These are phyloP conservation scores for Belgica antarctica DNA, from an alignment of 2,888 invertebrate species.

Conservation along the genomic window DNA sequence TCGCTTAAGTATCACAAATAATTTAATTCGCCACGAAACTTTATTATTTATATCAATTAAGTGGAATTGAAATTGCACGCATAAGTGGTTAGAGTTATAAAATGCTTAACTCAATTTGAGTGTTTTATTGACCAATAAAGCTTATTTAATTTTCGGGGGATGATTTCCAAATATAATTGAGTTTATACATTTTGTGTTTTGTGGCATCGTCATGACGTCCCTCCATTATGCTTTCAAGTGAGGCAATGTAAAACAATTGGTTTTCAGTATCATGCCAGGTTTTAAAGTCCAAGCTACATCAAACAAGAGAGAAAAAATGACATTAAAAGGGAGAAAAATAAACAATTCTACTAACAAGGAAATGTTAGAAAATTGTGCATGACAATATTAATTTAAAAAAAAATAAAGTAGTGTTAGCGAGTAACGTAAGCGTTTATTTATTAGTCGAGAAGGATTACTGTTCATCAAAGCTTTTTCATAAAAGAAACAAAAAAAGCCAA, in stretches of 20 bases:
- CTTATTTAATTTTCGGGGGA: too few species aligned
- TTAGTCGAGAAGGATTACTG: neutral
- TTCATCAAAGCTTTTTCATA: neutral
- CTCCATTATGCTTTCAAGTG: too few species aligned
- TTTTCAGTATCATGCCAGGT: neutral
- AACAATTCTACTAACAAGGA: constrained; percentile 5
- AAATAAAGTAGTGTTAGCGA: constrained; percentile 4
- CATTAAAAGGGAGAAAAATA: neutral
- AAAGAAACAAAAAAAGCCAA: too few species aligned
- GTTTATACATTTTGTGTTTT: neutral
- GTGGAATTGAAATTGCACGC: too few species aligned
- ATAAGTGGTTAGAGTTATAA: neutral
- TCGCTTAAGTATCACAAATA: constrained; percentile 11
- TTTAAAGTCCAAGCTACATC: neutral
- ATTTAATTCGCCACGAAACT: constrained; percentile 3
- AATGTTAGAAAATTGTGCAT: constrained; percentile 43
- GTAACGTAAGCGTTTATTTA: neutral
- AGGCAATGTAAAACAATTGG: too few species aligned
- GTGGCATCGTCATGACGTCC: too few species aligned
- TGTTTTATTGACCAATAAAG: constrained; percentile 4
- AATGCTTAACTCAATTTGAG: neutral
- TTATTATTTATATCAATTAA: too few species aligned
- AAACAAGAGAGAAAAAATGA: neutral
- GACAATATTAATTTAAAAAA: constrained; percentile 42
- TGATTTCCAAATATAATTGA: too few species aligned